These are phyloP conservation scores for Euzetes globulus DNA, from an alignment of 2,888 invertebrate genomes.

Conservation along the genomic window DNA sequence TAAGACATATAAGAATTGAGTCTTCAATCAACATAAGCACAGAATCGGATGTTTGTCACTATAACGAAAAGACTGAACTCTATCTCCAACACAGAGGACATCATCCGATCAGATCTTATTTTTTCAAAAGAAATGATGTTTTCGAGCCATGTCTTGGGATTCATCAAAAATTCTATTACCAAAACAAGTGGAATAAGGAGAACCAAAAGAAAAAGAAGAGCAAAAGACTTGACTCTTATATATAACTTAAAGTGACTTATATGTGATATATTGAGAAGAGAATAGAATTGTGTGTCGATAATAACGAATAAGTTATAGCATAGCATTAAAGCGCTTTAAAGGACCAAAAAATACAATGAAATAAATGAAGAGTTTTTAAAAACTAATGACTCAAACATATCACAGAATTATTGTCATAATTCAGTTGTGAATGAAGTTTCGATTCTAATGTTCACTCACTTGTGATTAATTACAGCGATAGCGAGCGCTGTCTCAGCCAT, in stretches of 20 bases:
- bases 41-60: background rate
- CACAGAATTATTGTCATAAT: background rate
- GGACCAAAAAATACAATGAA: background rate
- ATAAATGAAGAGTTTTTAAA: background rate
- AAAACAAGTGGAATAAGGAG: background rate
- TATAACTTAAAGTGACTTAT: too few species aligned
- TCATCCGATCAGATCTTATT: background rate
- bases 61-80: too few species aligned
- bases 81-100: too few species aligned
- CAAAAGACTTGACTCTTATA: too few species aligned
- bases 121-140: background rate
- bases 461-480: slow-evolving; percentile 1
- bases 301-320: background rate
- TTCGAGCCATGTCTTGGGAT: background rate
- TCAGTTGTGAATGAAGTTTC: background rate
- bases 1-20: background rate
- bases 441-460: background rate
- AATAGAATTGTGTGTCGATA: background rate
- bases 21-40: background rate
- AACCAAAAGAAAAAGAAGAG: background rate
- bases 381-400: slow-evolving; percentile 4
- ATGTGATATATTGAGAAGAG: background rate
- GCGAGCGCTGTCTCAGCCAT: background rate
- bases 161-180: slow-evolving; percentile 11
- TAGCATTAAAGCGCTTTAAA: background rate